These are phyloP conservation scores for Dromaius novaehollandiae DNA, from an alignment of 2,113 vertebrate species.

Conservation along the genomic window DNA sequence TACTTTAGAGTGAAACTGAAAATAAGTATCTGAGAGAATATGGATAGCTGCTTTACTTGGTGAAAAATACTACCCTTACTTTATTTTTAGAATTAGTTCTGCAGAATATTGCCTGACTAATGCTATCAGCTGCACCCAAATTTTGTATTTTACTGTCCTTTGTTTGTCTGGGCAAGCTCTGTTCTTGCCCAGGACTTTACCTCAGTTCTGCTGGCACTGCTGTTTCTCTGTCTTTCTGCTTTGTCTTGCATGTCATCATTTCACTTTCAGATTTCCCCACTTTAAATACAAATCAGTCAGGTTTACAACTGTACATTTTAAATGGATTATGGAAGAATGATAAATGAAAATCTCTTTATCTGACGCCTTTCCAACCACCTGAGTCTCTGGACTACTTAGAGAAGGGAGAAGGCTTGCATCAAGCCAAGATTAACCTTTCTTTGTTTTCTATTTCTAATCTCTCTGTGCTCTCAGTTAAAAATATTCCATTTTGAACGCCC, in stretches of 20 bases:
- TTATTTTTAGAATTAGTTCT: not conserved
- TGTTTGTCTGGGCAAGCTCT: not conserved
- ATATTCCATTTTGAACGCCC: conserved; percentile 44
- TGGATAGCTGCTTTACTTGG: not conserved
- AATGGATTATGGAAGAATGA: not conserved
- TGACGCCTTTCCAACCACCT: not conserved
- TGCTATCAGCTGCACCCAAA: not conserved
- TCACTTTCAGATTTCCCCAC: not conserved
- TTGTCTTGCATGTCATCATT: not conserved
- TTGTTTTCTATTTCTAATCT: not conserved
- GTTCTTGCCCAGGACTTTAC: not conserved
- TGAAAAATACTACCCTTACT: not conserved
- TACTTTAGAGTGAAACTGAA: not conserved
- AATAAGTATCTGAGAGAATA: not conserved
- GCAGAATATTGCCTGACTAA: not conserved
- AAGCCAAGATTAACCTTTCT: conserved; percentile 24
- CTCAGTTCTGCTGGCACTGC: not conserved
- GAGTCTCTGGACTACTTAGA: not conserved
- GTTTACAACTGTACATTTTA: not conserved
- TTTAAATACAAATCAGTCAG: not conserved
- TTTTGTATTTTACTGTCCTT: not conserved
- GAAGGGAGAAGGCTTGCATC: not conserved
- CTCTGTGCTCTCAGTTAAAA: conserved; percentile 31
- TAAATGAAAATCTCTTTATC: not conserved
- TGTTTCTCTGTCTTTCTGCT: not conserved